Percentiles rank a stretch among this genome's conserved stretches.
Evolutionary conservation across 2,797 vertebrate genomes (phyloP).

Genomic region (Poecilia velifera): DNA sequence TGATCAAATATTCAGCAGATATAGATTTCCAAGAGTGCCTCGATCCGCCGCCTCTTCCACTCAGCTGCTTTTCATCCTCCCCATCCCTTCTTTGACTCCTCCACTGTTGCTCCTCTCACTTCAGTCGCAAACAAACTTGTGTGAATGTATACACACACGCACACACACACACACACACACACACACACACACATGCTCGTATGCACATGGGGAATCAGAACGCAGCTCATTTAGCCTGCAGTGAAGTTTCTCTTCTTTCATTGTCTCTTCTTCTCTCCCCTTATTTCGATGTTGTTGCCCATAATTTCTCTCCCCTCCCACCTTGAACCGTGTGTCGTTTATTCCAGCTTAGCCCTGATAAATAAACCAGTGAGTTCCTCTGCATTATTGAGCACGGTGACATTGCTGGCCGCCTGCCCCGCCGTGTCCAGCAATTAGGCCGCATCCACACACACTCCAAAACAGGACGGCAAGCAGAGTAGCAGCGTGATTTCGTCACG

Average conservation of each 20-base stretch:
- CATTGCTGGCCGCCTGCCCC: conserved; percentile 53
- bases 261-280: conserved; percentile 39
- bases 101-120: conserved; percentile 18
- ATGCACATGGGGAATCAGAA: conserved; percentile 55
- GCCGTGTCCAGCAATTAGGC: conserved; percentile 60
- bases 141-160: neutral
- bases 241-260: conserved; percentile 57
- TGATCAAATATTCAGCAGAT: conserved; percentile 81
- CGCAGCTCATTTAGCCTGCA: conserved; percentile 67
- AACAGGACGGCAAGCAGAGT: neutral
- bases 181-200: conserved; percentile 21
- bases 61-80: conserved; percentile 45
- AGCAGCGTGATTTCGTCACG: neutral
- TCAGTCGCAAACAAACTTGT: conserved; percentile 50
- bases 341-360: conserved; percentile 80
- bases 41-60: conserved; percentile 61
- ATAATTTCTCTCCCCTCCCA: conserved; percentile 25
- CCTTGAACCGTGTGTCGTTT: conserved; percentile 67
- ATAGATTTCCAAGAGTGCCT: conserved; percentile 76
- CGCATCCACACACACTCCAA: conserved; percentile 29
- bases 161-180: neutral
- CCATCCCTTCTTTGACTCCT: conserved; percentile 13
- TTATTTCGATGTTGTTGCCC: conserved; percentile 23
- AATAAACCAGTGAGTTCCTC: conserved; percentile 74
- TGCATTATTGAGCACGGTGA: conserved; percentile 76